Conservation (phyloP, 2,888 invertebrate genomes). For the Melanostoma scalare region DNA sequence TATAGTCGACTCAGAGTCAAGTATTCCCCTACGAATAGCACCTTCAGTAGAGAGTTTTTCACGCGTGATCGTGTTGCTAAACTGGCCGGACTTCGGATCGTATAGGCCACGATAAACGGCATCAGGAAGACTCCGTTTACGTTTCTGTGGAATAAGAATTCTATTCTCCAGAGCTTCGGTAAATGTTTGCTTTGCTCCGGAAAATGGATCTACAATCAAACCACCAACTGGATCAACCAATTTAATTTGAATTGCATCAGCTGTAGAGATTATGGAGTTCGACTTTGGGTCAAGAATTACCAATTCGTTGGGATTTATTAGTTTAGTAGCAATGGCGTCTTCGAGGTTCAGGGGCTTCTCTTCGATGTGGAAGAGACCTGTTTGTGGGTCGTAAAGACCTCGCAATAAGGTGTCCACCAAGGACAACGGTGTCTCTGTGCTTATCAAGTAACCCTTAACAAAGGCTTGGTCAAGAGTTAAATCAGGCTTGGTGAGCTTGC, state of each 20-base stretch:
- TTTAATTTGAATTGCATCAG: slow-evolving; percentile 89
- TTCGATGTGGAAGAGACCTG: slow-evolving; percentile 88
- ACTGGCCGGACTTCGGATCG: slow-evolving; percentile 91
- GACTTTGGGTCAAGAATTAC: slow-evolving; percentile 91
- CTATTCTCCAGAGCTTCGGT: slow-evolving; percentile 93
- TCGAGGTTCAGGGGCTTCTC: slow-evolving; percentile 87
- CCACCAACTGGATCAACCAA: slow-evolving; percentile 91
- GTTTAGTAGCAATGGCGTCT: slow-evolving; percentile 88
- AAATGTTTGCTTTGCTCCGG: slow-evolving; percentile 89
- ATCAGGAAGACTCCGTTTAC: slow-evolving; percentile 92
- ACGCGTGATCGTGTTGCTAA: slow-evolving; percentile 90
- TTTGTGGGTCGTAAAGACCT: slow-evolving; percentile 89
- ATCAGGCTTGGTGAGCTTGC: slow-evolving; percentile 87
- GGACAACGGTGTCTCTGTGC: slow-evolving; percentile 90
- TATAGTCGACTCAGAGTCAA: slow-evolving; percentile 93
- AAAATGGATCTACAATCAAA: slow-evolving; percentile 89
- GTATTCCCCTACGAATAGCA: slow-evolving; percentile 91
- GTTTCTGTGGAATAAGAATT: slow-evolving; percentile 90
- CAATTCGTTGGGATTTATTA: slow-evolving; percentile 89
- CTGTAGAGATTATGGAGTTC: slow-evolving; percentile 90
- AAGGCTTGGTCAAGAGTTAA: slow-evolving; percentile 90
- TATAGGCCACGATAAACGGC: slow-evolving; percentile 96
- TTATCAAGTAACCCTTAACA: slow-evolving; percentile 90
- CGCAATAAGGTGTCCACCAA: slow-evolving; percentile 92
- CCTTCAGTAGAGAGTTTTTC: slow-evolving; percentile 91